Conservation (phyloP, 2,797 vertebrate species). For the Danio jaintianensis region DNA sequence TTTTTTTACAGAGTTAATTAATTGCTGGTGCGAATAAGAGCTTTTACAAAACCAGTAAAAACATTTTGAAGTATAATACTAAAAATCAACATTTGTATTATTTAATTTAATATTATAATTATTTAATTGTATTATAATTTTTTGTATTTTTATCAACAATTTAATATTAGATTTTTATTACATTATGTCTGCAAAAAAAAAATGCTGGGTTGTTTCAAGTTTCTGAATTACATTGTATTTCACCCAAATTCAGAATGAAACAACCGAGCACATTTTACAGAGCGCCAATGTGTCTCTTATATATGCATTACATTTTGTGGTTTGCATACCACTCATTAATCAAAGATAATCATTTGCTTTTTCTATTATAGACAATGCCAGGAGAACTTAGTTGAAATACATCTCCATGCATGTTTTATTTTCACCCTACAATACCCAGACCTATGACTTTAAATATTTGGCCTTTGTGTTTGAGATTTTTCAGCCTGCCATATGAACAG, state of each 20-base stretch:
- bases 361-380: not conserved
- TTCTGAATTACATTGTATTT: too few species aligned
- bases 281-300: too few species aligned
- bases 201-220: too few species aligned
- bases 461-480: constrained; percentile 19
- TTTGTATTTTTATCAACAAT: not conserved
- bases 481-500: constrained; percentile 60
- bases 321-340: too few species aligned
- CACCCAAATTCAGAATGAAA: too few species aligned
- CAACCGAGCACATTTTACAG: too few species aligned
- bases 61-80: not conserved
- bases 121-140: not conserved
- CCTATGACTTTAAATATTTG: constrained; percentile 53
- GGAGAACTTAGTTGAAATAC: not conserved
- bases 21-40: not conserved
- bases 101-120: not conserved
- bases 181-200: too few species aligned
- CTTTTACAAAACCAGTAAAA: not conserved
- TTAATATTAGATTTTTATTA: too few species aligned
- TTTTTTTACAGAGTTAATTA: too few species aligned
- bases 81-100: not conserved
- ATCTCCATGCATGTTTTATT: not conserved
- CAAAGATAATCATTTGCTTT: not conserved
- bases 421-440: constrained; percentile 1
- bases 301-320: too few species aligned